Evolutionary conservation across 2,797 vertebrate species (phyloP), one percentile per base, ranked within the genome.

Genomic region (Borostomias antarcticus): DNA sequence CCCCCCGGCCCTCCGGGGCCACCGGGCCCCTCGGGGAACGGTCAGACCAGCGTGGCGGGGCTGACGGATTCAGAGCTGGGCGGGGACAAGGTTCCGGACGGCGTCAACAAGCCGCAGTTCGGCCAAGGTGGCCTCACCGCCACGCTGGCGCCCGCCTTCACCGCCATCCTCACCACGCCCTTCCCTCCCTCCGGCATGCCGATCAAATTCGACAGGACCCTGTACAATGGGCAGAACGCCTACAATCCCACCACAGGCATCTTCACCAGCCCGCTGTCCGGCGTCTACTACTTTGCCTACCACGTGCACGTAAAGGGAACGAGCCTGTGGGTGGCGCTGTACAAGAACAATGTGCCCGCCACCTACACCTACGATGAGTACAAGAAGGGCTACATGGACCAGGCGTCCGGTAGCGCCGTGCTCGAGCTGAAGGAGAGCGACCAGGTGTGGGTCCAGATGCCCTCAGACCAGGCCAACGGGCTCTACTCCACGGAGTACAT

Each of bases 351-450:
- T 88, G 96, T 99, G 85, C 98, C 98, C 0, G 98, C 97, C 82
- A 98, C 96, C 64, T 99, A 99, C 86, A 99, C 98, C 72, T 99
- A 99, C 1, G 98, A 99, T 0, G 98, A 99, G 83, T 98, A 99
- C 91, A 99, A 99, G 91, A 99, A 98, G 83, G 98, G 97, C 75
- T 97, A 98, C 88, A 94, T 99, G 94, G 98, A 99, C 94, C 98
- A 99, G 89, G 98, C 98, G 0, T 99, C 98, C 0, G 98, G 98
- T 28, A 98, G 97, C 62, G 97, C 96, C 0, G 98, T 99, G 79
- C 93, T 99, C 45, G 97, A 98, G 93, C 93, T 99, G 70, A 96
- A 96, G 87, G 94, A 97, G 87, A 95, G 94, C 0, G 98, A 99
- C 86, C 96, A 99, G 83, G 96, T 99, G 70, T 99, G 95, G 95